phyloP scores from a whole-genome alignment of 2,888 invertebrate species.

The Protophormia terraenovae region DNA sequence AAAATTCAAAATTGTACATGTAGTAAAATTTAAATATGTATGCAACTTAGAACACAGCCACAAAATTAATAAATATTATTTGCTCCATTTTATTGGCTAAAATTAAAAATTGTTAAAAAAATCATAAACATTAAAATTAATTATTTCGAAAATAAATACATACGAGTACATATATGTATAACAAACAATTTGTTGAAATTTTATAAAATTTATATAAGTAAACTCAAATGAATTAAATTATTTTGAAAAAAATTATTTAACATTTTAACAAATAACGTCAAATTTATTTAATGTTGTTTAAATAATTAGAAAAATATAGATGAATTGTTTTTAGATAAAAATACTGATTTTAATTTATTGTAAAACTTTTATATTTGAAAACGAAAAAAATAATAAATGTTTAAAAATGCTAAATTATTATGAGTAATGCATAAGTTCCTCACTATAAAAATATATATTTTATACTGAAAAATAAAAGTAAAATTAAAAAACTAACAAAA shows the following conservation, averaged over 20 bases:
- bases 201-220: no score
- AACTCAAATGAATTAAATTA: not conserved
- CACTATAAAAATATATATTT: conserved; percentile 8
- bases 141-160: no score
- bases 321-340: not conserved
- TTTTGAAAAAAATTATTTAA: not conserved
- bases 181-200: no score
- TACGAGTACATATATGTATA: no score
- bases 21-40: not conserved
- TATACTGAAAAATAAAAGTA: conserved; percentile 7
- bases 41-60: not conserved
- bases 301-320: not conserved
- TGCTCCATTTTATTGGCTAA: not conserved
- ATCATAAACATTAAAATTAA: not conserved
- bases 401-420: not conserved
- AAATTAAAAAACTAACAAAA: not conserved
- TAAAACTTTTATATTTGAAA: no score
- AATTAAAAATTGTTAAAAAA: not conserved
- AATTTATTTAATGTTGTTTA: not conserved
- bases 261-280: no score
- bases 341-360: no score
- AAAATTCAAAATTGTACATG: not conserved
- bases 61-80: not conserved
- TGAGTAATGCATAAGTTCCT: conserved; percentile 28
- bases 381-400: not conserved